phyloP scores from a whole-genome alignment of 2,113 vertebrate genomes.

The Nannospalax galili region DNA sequence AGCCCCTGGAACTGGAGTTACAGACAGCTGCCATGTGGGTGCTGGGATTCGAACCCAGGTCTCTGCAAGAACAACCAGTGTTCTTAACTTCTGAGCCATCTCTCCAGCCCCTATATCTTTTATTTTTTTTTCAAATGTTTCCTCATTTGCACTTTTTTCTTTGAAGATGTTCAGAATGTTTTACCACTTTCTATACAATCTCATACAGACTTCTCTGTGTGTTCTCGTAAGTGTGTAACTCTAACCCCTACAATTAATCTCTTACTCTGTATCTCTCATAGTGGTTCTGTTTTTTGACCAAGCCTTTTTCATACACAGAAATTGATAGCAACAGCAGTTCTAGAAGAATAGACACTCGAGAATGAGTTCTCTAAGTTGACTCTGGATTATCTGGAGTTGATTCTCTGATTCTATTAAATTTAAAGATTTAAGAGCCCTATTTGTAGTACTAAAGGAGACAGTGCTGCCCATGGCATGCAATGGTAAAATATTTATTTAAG shows the following conservation, averaged over 20 bases:
- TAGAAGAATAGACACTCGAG: not conserved
- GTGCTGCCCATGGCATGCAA: not conserved
- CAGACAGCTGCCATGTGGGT: too few relatives aligned
- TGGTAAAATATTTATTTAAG: not conserved
- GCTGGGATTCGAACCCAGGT: too few relatives aligned
- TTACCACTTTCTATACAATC: not conserved
- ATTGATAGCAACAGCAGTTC: not conserved
- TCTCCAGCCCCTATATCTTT: too few relatives aligned
- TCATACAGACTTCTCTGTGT: not conserved
- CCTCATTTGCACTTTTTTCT: not conserved
- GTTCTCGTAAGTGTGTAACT: not conserved
- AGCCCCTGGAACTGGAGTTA: too few relatives aligned
- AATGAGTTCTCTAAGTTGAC: not conserved
- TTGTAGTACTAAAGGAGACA: not conserved
- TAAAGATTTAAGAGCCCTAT: not conserved
- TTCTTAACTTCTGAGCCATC: too few relatives aligned
- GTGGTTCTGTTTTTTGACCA: not conserved
- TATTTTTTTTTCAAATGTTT: constrained; percentile 22
- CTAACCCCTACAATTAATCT: not conserved
- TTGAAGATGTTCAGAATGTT: not conserved
- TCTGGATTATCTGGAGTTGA: too few relatives aligned
- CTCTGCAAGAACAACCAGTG: too few relatives aligned
- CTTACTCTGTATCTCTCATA: not conserved
- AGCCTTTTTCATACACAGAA: not conserved
- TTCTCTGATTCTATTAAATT: not conserved